A percentile compares a stretch with the other conserved stretches of the same genome.
These are phyloP conservation scores for Leptopilina syphax DNA, from an alignment of 2,888 invertebrate species.

Conservation along the genomic window DNA sequence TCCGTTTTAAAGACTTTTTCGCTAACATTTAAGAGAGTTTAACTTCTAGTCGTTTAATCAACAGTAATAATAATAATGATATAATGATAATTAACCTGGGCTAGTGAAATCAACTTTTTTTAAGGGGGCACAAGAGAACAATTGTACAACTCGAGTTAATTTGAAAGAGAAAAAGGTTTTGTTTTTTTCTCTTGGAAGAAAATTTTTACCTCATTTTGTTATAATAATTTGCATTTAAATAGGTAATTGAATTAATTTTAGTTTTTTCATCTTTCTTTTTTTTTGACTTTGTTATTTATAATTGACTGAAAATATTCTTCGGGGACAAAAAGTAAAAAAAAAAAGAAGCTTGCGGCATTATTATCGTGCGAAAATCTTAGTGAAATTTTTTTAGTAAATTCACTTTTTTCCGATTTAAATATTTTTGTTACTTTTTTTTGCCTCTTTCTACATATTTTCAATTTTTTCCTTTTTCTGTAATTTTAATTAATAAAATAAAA, in stretches of 20 bases:
- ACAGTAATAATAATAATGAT: too few relatives aligned
- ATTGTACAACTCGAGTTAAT: background rate
- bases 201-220: background rate
- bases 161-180: conserved; percentile 10
- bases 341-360: conserved; percentile 40
- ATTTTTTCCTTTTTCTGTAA: too few relatives aligned
- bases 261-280: background rate
- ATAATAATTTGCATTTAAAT: too few relatives aligned
- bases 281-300: background rate
- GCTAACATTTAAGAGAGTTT: conserved; percentile 20
- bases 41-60: conserved; percentile 37
- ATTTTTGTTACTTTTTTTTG: too few relatives aligned
- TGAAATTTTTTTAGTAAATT: background rate
- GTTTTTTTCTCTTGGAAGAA: background rate
- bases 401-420: too few relatives aligned
- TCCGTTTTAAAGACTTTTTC: conserved; percentile 17
- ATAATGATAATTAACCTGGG: conserved; percentile 8
- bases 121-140: background rate
- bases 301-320: conserved; percentile 41
- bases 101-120: conserved; percentile 29
- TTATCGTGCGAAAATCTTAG: conserved; percentile 12
- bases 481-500: too few relatives aligned
- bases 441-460: too few relatives aligned
- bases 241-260: background rate
- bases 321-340: conserved; percentile 6